phyloP scores from a whole-genome alignment of 2,113 vertebrate species.

The Mohoua ochrocephala region DNA sequence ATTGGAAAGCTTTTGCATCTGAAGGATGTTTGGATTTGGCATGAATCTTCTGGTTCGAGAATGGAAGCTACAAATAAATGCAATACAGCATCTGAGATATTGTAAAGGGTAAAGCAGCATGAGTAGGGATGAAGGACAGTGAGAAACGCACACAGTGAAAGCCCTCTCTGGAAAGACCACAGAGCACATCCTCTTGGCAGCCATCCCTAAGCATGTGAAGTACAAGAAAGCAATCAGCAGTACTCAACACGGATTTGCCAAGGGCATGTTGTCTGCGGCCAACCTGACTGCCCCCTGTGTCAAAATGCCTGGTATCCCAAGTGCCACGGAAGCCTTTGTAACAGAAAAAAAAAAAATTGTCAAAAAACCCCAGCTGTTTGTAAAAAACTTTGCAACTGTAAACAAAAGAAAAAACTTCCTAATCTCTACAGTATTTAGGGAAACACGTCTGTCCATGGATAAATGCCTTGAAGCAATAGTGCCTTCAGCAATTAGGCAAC shows the following conservation, averaged over 20 bases:
- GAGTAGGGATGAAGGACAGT: not conserved
- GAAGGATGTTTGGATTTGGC: not conserved
- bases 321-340: not conserved
- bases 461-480: not conserved
- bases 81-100: not conserved
- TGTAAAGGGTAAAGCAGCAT: not conserved
- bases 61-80: not conserved
- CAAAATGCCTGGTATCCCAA: not conserved
- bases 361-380: not conserved
- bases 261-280: not conserved
- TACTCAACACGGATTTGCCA: not conserved
- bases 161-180: not conserved
- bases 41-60: not conserved
- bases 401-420: not conserved
- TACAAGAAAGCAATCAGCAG: not conserved
- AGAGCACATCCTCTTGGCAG: not conserved
- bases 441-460: not conserved
- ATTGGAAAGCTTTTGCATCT: not conserved
- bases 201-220: fast-evolving
- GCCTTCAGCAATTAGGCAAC: not conserved
- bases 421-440: not conserved
- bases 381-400: not conserved
- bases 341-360: not conserved
- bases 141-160: not conserved
- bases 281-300: not conserved